Evolutionary conservation across 2,888 invertebrate genomes (phyloP), one percentile per base, ranked within the genome.

Genomic region (Hyppa rectilinea): DNA sequence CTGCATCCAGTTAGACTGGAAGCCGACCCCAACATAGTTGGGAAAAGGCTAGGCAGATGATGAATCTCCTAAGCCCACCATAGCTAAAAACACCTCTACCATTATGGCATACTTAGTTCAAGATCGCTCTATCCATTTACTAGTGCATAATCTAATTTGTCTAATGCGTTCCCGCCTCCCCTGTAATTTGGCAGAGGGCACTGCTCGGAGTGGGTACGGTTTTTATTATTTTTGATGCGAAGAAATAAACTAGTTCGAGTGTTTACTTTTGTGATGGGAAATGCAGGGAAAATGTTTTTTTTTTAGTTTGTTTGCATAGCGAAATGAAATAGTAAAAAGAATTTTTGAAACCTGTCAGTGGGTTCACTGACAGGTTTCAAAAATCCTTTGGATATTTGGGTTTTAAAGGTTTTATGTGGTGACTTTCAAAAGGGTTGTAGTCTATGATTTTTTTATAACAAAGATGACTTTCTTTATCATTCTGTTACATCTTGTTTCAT

Each of bases 131-230:
- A 64, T 73, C 75, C 72, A 75, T 76, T 73, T 71, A 73, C 78
- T 26, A 50, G 56, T 69, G 71, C 74, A 72, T 86, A 86, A 86
- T 87, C 81, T 81, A 86, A 86, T 86, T 86, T 85, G 75, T 81
- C 68, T 86, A 87, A 86, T 86, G 87, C 85, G 52, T 80, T 61
- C 58, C 45, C 62, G 67, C 55, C 75, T 43, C 78, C 76, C 73
- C 58, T 60, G 56, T 82, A 73, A 79, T 82, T 81, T 73, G 64
- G 55, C 62, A 52, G 49, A 53, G 73, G 50, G 62, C 38, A 63
- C 71, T 49, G 52, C 53, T 3, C 49, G 14, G 26, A 70, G 64
- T 56, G 65, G 23, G 53, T 45, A 63, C 20, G 50, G n/a, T 67
- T 78, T 76, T 82, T 68, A 71, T 79, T 78, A 72, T 78, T 68